Evolutionary conservation across 2,888 invertebrate genomes (phyloP), one percentile per base, ranked within the genome.

Genomic region (Sinohyriopsis cumingii): DNA sequence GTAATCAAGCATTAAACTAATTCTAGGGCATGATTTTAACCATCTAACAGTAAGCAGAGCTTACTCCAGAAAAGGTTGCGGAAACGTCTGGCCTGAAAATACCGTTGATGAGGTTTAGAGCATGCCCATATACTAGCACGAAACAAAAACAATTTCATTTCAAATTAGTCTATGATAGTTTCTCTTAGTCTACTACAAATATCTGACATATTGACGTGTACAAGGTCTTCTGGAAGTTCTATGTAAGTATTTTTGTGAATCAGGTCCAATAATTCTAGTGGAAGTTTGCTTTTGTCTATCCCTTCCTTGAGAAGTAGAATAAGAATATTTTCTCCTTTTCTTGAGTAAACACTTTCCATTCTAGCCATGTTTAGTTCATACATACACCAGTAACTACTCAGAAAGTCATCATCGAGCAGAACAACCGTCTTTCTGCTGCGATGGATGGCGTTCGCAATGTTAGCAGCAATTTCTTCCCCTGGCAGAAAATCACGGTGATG

Each of bases 341-440:
- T 59, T 0, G 75, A 72, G 59, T 72, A 75, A 6, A 72, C 68
- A 67, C 75, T 75, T 59, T 80, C 80, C 76, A 76, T 73, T 24
- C 72, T 59, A 1, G 82, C 79, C 69, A 78, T 78, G 25, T 78
- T 68, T 25, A 82, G 76, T 68, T 84, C 84, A 60, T 78, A 80
- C 64, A 78, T 69, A 71, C 82, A 82, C 72, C 74, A 81, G 19
- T 75, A 65, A 56, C 79, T 80, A 12, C 69, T 24, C 15, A 80
- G 53, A 63, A 77, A 84, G 22, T 33, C 25, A 15, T 63, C 60
- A 7, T 79, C 69, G 19, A 84, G 54, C n/a, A 84, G 20, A 24
- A 76, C 73, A 5, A 82, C 62, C 0, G 77, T 81, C 59, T 78
- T 77, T 63, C 71, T 75, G 66, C 84, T 84, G n/a, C 59, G 67